Evolutionary conservation across 2,113 vertebrate genomes (phyloP), one percentile per base, ranked within the genome.

Genomic region (Montifringilla adamsi): DNA sequence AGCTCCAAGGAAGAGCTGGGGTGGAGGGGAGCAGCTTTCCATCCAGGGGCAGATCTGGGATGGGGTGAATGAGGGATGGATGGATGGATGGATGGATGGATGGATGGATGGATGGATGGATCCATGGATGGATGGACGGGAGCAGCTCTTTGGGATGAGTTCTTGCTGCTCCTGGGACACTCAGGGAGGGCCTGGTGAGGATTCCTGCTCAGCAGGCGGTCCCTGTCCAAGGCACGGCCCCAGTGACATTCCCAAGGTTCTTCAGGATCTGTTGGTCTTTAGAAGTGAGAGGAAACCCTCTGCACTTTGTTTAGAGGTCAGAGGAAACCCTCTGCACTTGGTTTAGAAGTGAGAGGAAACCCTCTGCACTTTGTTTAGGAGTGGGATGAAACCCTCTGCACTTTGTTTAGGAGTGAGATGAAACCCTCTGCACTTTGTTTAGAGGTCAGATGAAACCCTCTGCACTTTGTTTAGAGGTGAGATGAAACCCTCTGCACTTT

Each of bases 1-100:
- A 3, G 60, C 11, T 37, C 11, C 9, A 6, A 24, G 60, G 52
- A 30, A 0, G 10, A 3, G 22, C 0, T 1, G 14, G 18, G 30
- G 33, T 8, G 46, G 23, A 59, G 24, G 18, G 87, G 28, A 28
- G 24, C 23, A 9, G 23, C 27, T 44, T 53, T 23, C 3, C 9
- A 5, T 5, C 18, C 15, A 1, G n/a, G 67, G 58, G 39, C 17
- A 22, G 28, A 8, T 30, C 22, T 43, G 84, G 46, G 73, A 5
- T 33, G 47, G 58, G n/a, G 7, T 17, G 15, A 59, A 17, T 37
- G 58, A 59, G 15, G 52, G 22, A 35, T 20, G 46, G 64, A 67
- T 9, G 49, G 23, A 13, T 47, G 46, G 49, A 27, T 26, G 49
- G 49, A 27, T 49, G 49, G 23, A 49, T 14, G 46, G 46, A 47